Evolutionary conservation across 2,113 vertebrate species (phyloP).

Genomic region (Halichoeres trimaculatus): DNA sequence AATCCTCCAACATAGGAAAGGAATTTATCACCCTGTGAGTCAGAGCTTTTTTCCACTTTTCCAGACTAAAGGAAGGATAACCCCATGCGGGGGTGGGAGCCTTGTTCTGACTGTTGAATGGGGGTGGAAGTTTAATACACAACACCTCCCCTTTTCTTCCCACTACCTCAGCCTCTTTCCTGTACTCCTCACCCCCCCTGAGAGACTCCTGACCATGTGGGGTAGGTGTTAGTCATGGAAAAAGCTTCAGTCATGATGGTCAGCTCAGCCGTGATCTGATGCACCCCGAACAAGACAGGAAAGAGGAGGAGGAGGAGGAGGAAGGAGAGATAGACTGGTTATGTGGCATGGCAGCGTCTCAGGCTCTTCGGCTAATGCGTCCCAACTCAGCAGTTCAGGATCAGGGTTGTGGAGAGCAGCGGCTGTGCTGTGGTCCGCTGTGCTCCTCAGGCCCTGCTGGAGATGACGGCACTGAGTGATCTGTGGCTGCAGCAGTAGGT

Average conservation of each 20-base stretch:
- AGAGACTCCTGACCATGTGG: slow-evolving; percentile 40
- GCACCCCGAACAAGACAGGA: slow-evolving; percentile 23
- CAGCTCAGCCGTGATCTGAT: slow-evolving; percentile 14
- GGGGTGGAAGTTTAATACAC: slow-evolving; percentile 39
- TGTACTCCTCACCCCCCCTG: neutral
- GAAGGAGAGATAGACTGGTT: slow-evolving; percentile 31
- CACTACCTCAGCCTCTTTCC: slow-evolving; percentile 19
- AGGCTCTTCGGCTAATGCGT: slow-evolving; percentile 49
- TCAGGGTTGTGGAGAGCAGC: slow-evolving; percentile 46
- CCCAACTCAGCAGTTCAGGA: slow-evolving; percentile 55
- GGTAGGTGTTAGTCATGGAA: slow-evolving; percentile 44
- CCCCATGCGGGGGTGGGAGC: slow-evolving; percentile 59
- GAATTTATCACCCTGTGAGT: slow-evolving; percentile 78
- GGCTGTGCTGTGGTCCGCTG: slow-evolving; percentile 65
- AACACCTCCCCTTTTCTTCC: neutral
- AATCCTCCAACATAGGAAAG: slow-evolving; percentile 73
- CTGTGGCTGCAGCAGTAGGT: slow-evolving; percentile 32
- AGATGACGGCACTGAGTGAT: slow-evolving; percentile 47
- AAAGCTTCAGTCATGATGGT: slow-evolving; percentile 8
- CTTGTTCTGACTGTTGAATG: slow-evolving; percentile 54
- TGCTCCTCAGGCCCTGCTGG: slow-evolving; percentile 75
- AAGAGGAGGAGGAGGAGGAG: slow-evolving; percentile 10
- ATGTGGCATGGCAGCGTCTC: slow-evolving; percentile 52
- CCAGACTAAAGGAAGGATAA: slow-evolving; percentile 64
- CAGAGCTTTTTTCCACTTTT: slow-evolving; percentile 71